Base-by-base conservation (phyloP, 2,888 invertebrate species). In the Pollenia angustigena region DNA sequence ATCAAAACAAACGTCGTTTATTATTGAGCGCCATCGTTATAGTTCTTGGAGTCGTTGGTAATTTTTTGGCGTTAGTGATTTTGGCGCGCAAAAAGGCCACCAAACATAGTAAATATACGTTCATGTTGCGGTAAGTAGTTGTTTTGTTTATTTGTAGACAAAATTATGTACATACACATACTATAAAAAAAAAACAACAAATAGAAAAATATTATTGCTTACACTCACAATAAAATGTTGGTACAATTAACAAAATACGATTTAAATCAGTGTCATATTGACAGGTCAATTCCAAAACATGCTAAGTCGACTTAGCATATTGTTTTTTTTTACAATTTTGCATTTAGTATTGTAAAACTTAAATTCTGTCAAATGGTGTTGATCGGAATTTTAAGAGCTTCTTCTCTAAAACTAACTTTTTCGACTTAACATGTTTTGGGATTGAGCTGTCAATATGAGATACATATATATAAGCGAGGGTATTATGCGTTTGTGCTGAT, bases 101-200 rank as follows among this genome's bases (percentile, higher is more conserved):
- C 56, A 94, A 97, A 90, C 97, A 97, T 92, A 95, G 96, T 88
- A 97, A 97, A 92, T 97, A 97, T 93, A 94, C 97, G 89, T 94
- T 97, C 90, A 95, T 97, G 95, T 89, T 93, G 89, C 92, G 93
- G 93, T 93, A 90, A 92, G 91, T 90, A 62, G 32, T 68, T 58
- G 72, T 48, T 66, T 68, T 62, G 6, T 64, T 52, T 60, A 46
- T 68, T 69, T 69, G 40, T 32, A 68, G n/a, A 42, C 11, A 46
- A 64, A 46, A 42, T 32, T 4, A 32, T 6, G 32, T 32, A 32
- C 32, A 6, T 32, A 32, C 32, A 32, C 0, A 32, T 32, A 32
- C 3, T 4, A 32, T 0, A 23, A 48, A 16, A 23, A 48, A 16
- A 72, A 56, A 46, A 10, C 7, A 52, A 56, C 10, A 52, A 52